Percentiles rank a stretch among this genome's conserved stretches.
Conservation (phyloP, 2,113 vertebrate genomes). For the Herpetotheres cachinnans region DNA sequence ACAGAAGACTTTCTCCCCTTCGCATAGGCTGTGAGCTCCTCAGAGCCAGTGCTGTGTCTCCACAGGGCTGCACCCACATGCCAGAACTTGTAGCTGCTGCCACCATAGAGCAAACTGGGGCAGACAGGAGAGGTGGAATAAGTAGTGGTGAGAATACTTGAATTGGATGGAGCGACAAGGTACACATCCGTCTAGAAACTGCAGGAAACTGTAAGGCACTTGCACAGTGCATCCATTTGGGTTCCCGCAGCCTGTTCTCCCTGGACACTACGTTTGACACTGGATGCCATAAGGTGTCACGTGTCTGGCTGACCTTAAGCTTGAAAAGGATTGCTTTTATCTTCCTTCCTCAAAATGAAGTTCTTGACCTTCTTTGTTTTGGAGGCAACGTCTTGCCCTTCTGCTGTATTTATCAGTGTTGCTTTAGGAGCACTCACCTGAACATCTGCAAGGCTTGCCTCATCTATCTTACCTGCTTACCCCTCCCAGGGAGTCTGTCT, state of each 20-base stretch:
- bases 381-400: background rate
- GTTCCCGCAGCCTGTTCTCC: background rate
- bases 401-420: background rate
- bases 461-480: background rate
- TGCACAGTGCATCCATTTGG: background rate
- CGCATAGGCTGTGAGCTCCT: background rate
- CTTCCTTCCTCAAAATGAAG: background rate
- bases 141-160: background rate
- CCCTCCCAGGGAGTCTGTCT: background rate
- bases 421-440: background rate
- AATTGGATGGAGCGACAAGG: background rate
- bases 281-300: background rate
- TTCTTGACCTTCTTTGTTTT: background rate
- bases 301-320: background rate
- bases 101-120: background rate
- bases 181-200: background rate
- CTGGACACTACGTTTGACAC: fast-evolving
- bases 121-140: background rate
- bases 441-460: background rate
- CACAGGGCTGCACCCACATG: background rate
- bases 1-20: background rate
- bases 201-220: background rate
- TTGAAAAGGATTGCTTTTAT: background rate
- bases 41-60: background rate
- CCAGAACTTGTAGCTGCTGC: background rate